Evolutionary conservation across 2,113 vertebrate genomes (phyloP).

Genomic region (Myrmophylax atrothorax): DNA sequence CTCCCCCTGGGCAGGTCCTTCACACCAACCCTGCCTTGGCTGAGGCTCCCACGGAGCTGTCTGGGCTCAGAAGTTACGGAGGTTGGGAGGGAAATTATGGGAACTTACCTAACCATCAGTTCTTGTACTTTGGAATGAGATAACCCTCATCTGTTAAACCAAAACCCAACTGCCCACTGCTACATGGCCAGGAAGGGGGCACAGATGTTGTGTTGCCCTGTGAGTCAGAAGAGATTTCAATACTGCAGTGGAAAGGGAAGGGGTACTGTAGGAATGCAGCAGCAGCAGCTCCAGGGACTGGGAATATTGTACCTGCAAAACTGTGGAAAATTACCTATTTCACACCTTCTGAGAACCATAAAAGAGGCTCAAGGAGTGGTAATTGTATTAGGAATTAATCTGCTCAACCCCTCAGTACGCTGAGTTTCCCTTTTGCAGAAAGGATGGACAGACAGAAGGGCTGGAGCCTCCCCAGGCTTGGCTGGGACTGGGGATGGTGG

Average conservation of each 20-base stretch:
- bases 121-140: background rate
- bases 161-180: rapidly evolving
- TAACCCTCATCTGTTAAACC: background rate
- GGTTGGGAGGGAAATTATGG: background rate
- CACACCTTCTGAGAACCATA: background rate
- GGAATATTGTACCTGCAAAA: background rate
- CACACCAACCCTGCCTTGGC: background rate
- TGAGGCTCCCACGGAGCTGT: background rate
- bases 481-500: background rate
- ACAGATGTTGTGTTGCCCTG: background rate
- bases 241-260: background rate
- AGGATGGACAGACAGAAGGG: background rate
- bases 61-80: background rate
- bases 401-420: rapidly evolving
- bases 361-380: background rate
- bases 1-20: background rate
- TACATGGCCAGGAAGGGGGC: background rate
- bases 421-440: background rate
- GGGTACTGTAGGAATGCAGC: background rate
- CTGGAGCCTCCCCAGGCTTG: background rate
- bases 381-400: background rate
- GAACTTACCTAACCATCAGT: background rate
- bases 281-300: background rate
- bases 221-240: background rate
- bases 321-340: background rate